Conservation (phyloP, 2,797 vertebrate genomes). For the Cryptoblepharus egeriae region DNA sequence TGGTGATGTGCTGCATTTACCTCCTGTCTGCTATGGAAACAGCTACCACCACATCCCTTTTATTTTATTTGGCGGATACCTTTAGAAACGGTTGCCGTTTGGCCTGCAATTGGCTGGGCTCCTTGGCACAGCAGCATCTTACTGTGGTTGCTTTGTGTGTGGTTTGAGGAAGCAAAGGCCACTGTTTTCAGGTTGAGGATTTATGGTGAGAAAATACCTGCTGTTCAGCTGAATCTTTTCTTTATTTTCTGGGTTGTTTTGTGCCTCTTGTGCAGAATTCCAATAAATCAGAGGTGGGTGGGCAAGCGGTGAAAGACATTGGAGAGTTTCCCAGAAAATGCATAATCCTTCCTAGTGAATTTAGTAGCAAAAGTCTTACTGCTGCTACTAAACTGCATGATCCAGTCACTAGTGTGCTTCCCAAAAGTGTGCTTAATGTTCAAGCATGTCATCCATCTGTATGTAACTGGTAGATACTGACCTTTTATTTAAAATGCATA, state of each 20-base stretch:
- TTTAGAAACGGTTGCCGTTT: constrained; percentile 40
- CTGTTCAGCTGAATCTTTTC: constrained; percentile 43
- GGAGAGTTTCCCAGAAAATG: constrained; percentile 20
- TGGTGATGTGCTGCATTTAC: not conserved
- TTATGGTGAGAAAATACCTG: constrained; percentile 39
- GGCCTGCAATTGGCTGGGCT: constrained; percentile 40
- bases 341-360: constrained; percentile 35
- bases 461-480: not conserved
- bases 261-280: constrained; percentile 22
- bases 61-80: not conserved
- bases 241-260: not conserved
- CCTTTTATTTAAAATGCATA: not conserved
- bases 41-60: not conserved
- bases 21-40: not conserved
- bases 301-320: constrained; percentile 35
- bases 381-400: not conserved
- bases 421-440: not conserved
- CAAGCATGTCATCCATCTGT: not conserved
- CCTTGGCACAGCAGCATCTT: not conserved
- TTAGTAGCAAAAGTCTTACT: not conserved
- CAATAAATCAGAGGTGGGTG: not conserved
- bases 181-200: constrained; percentile 37
- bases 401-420: not conserved
- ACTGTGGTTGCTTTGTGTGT: not conserved
- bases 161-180: constrained; percentile 1